Evolutionary conservation across 2,113 vertebrate genomes (phyloP).

Genomic region (Urocitellus parryii): DNA sequence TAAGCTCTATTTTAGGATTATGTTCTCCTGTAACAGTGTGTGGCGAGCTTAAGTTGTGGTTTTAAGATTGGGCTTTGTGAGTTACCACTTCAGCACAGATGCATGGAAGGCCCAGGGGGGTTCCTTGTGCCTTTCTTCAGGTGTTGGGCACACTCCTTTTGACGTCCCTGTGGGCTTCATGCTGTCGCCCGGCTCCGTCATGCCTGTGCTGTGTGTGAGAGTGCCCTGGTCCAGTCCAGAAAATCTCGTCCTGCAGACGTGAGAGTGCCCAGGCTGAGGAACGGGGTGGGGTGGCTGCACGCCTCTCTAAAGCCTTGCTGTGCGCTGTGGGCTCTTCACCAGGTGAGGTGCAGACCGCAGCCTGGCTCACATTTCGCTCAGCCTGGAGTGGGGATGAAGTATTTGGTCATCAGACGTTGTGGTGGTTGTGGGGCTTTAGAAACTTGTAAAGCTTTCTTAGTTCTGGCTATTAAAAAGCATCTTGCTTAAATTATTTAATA

Average conservation of each 20-base stretch:
- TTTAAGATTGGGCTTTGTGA: background rate
- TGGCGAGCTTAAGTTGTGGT: background rate
- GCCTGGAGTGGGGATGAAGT: background rate
- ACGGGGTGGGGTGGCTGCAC: no score
- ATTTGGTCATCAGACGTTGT: background rate
- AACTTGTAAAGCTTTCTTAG: background rate
- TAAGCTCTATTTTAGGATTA: background rate
- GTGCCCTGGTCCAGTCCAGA: accelerated
- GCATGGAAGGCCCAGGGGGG: background rate
- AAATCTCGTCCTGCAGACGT: background rate
- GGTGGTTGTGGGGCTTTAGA: background rate
- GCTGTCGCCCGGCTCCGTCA: accelerated
- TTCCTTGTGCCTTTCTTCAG: background rate
- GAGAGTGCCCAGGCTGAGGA: background rate
- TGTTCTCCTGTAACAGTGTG: background rate
- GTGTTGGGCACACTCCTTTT: background rate
- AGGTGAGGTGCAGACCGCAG: background rate
- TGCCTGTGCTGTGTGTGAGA: background rate
- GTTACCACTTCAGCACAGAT: no score
- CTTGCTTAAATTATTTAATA: accelerated
- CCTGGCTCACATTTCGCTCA: background rate
- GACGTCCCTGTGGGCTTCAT: background rate
- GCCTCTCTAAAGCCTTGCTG: background rate
- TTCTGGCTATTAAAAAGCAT: background rate
- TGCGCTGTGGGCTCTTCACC: no score